Evolutionary conservation across 2,797 vertebrate species (phyloP).

Genomic region (Gymnopithys bicolor): DNA sequence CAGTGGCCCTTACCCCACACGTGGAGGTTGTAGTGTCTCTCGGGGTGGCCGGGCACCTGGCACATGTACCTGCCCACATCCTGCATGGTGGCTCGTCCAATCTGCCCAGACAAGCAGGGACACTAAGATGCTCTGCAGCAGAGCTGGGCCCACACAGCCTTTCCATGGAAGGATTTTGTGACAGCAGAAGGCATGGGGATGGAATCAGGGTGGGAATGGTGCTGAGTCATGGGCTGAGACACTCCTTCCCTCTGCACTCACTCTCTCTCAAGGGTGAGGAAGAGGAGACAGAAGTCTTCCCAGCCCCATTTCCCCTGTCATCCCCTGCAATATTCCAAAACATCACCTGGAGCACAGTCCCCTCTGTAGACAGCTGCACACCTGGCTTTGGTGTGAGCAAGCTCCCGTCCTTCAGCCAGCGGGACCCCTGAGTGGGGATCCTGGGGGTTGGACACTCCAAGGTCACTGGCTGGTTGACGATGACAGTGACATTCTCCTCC

Average conservation of each 20-base stretch:
- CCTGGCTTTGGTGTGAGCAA: constrained; percentile 6
- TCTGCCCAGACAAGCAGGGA: constrained; percentile 21
- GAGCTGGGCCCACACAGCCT: neutral
- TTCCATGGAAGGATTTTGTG: neutral
- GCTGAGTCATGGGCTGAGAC: neutral
- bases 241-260: neutral
- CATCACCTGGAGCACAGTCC: constrained; percentile 63
- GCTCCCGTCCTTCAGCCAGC: constrained; percentile 72
- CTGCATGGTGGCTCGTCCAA: constrained; percentile 70
- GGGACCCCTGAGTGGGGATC: neutral
- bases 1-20: constrained; percentile 74
- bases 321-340: constrained; percentile 47
- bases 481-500: constrained; percentile 61
- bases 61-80: constrained; percentile 72
- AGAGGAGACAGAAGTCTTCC: fast-evolving
- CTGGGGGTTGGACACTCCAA: constrained; percentile 54
- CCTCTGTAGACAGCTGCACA: neutral
- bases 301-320: neutral
- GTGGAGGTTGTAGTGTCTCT: constrained; percentile 67
- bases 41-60: constrained; percentile 24
- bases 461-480: neutral
- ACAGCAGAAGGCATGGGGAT: neutral
- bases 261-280: neutral
- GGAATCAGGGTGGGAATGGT: neutral
- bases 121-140: neutral